Percentiles rank a stretch among this genome's conserved stretches.
Evolutionary conservation across 2,888 invertebrate genomes (phyloP).

Genomic region (Orchesellides sinensis): DNA sequence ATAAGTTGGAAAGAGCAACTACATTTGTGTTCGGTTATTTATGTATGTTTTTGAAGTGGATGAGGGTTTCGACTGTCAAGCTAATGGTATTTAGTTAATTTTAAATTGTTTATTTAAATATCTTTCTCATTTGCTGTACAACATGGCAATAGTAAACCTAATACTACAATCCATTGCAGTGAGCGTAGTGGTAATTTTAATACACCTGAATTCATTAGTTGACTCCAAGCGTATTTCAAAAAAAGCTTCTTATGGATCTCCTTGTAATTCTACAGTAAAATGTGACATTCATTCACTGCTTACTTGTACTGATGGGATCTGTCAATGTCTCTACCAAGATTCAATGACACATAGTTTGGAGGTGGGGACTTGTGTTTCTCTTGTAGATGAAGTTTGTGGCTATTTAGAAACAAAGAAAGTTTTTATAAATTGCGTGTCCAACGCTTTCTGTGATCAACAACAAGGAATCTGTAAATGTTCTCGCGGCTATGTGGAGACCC

Average conservation of each 20-base stretch:
- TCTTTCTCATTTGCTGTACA: too few relatives aligned
- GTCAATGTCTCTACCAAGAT: slow-evolving; percentile 39
- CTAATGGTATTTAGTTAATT: too few relatives aligned
- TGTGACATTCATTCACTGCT: slow-evolving; percentile 53
- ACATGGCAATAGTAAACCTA: too few relatives aligned
- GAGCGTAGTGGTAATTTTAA: too few relatives aligned
- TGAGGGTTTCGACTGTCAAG: too few relatives aligned
- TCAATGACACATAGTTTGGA: slow-evolving; percentile 30
- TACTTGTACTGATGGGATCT: slow-evolving; percentile 33
- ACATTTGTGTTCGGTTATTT: too few relatives aligned
- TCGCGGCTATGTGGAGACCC: slow-evolving; percentile 29
- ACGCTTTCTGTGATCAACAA: slow-evolving; percentile 40
- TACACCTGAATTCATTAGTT: too few relatives aligned
- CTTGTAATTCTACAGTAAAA: slow-evolving; percentile 35
- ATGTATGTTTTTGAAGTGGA: too few relatives aligned
- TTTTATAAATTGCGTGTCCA: slow-evolving; percentile 40
- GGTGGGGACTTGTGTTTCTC: slow-evolving; percentile 41
- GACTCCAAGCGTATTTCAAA: background rate
- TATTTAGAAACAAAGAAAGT: slow-evolving; percentile 48
- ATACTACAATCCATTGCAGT: too few relatives aligned
- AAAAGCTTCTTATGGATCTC: slow-evolving; percentile 32
- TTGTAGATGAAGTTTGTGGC: slow-evolving; percentile 48
- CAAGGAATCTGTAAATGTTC: slow-evolving; percentile 52
- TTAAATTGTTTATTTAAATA: too few relatives aligned
- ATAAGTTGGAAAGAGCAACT: too few relatives aligned